A percentile compares a stretch with the other conserved stretches of the same genome.
Evolutionary conservation across 2,888 invertebrate genomes (phyloP).

Genomic region (Erebia ligea): DNA sequence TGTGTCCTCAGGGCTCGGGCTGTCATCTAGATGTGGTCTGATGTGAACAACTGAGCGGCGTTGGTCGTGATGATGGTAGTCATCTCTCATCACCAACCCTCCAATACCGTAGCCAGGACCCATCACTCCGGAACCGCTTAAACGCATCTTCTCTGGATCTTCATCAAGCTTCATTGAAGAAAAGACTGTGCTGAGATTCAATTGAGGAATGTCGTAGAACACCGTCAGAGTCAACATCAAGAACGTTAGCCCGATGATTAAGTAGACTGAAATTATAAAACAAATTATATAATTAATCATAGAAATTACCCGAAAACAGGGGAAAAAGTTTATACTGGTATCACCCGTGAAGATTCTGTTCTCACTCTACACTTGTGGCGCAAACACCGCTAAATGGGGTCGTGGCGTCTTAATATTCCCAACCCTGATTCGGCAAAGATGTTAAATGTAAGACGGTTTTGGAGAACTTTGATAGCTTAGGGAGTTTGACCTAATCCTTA

Average conservation of each 20-base stretch:
- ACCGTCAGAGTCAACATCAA: conserved; percentile 93
- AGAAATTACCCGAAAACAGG: conserved; percentile 4
- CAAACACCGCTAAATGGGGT: too few relatives aligned
- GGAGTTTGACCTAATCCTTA: too few relatives aligned
- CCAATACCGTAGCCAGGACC: conserved; percentile 76
- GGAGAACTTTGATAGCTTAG: too few relatives aligned
- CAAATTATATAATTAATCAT: neutral
- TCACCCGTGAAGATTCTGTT: neutral
- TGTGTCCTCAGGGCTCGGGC: conserved; percentile 88
- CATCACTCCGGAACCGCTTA: conserved; percentile 81
- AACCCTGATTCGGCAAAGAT: too few relatives aligned
- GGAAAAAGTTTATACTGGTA: neutral
- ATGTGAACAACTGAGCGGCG: conserved; percentile 86
- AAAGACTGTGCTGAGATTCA: conserved; percentile 92
- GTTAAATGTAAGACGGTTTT: too few relatives aligned
- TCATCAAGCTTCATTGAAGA: conserved; percentile 84
- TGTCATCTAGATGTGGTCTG: conserved; percentile 85
- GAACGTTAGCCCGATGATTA: conserved; percentile 91
- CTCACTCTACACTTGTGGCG: too few relatives aligned
- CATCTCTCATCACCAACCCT: conserved; percentile 75
- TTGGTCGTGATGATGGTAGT: conserved; percentile 77
- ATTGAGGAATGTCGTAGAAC: conserved; percentile 94
- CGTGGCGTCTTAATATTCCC: too few relatives aligned
- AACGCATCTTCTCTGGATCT: conserved; percentile 87
- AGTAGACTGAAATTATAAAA: conserved; percentile 84